Evolutionary conservation across 2,797 vertebrate genomes (phyloP), one percentile per base, ranked within the genome.

Genomic region (Notamacropus eugenii): DNA sequence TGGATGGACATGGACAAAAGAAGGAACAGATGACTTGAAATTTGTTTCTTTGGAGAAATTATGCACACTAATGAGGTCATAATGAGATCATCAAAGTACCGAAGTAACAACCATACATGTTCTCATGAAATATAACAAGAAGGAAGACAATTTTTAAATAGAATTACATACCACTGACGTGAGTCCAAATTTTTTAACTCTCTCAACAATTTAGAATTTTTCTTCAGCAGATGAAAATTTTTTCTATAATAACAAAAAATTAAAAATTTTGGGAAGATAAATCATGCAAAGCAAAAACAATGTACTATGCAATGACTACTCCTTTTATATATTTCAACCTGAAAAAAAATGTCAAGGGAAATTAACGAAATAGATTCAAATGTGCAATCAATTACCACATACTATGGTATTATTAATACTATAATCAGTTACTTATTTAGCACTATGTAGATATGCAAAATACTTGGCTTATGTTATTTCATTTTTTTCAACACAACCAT

Each of bases 181-280:
- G 99, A 99, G 98, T 99, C 99, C 99, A 99, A 98, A 98, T 99
- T 99, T 98, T 99, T 99, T 97, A 99, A 98, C 96, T 99, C 99
- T 98, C 99, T 99, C 98, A 99, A 98, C 93, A 99, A 99, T 98
- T 99, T 99, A 55, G 99, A 99, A 97, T 99, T 99, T 98, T 99
- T 99, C 99, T 99, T 99, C 97, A 99, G 98, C 95, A 99, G 98
- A 98, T 99, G 99, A 98, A 99, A 99, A 98, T 99, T 99, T 99
- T 99, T 99, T 97, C 99, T 99, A 98, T 90, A 97, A 54, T 97
- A 40, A 93, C 91, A 98, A 55, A 98, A 95, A 40, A 91, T 97
- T 24, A 74, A 74, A 74, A 90, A 93, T 0, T 54, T 52, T 91
- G 96, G 50, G 93, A 94, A 91, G 90, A 96, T 97, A 97, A 97